phyloP scores from a whole-genome alignment of 2,888 invertebrate genomes.

The Prenolepis imparis region DNA sequence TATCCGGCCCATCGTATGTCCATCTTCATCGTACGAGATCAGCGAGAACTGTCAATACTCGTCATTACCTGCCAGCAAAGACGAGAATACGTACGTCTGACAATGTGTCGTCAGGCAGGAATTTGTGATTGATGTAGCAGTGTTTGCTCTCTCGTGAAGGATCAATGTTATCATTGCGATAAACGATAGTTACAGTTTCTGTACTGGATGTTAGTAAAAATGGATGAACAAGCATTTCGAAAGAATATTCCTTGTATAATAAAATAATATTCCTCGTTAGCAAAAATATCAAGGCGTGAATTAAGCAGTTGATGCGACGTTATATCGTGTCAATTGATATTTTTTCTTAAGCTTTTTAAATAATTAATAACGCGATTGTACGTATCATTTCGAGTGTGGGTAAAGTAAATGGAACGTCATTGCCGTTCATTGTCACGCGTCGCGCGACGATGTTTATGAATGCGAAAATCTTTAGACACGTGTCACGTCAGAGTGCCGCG shows the following conservation, averaged over 20 bases:
- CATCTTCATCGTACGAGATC: conserved; percentile 64
- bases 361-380: background rate
- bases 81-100: conserved; percentile 53
- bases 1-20: conserved; percentile 42
- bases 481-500: conserved; percentile 38
- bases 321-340: background rate
- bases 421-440: conserved; percentile 23
- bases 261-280: background rate
- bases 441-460: conserved; percentile 28
- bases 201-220: background rate
- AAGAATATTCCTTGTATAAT: background rate
- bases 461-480: conserved; percentile 47
- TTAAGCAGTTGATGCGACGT: background rate
- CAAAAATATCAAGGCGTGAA: background rate
- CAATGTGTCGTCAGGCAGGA: conserved; percentile 53
- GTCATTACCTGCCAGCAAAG: conserved; percentile 70
- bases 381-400: background rate
- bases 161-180: background rate
- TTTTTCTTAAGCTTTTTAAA: background rate
- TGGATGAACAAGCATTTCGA: background rate
- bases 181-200: background rate
- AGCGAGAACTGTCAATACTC: conserved; percentile 59
- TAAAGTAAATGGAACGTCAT: conserved; percentile 30
- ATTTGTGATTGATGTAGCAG: background rate
- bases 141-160: background rate